Base-by-base conservation (phyloP, 1,140 invertebrate species). In the Cryptotermes secundus region DNA sequence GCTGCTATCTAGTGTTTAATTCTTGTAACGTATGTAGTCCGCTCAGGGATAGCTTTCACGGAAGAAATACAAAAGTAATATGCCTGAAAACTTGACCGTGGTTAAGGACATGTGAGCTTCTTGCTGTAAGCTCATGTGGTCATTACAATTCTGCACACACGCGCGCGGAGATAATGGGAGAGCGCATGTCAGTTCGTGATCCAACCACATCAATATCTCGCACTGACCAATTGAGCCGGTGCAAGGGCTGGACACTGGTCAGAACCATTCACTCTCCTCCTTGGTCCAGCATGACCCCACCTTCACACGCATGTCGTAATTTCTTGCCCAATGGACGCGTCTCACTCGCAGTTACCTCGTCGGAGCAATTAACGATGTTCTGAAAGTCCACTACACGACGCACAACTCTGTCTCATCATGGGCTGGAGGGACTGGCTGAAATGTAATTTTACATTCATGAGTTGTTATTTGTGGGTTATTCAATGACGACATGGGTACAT, bases 141-240 rank as follows among this genome's bases (percentile, higher is more conserved):
- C 59, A 72, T 72, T 31, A 24, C 26, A 72, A 72, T 72, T 31
- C 59, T 7, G 9, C 59, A 31, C 26, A 72, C 59, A 72, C n/a
- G 16, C 38, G 16, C 9, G 38, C n/a, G 26, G 59, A 31, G 26
- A 72, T 31, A 72, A 72, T 72, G 59, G 26, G 31, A 72, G 26
- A n/a, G 59, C 59, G 59, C 59, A 72, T 31, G 59, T 72, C 59
- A 72, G 59, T 72, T 26, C 14, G 59, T 72, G 59, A 72, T 72
- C 59, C 59, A 72, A 72, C 59, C 59, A 72, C 59, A 72, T 72
- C 59, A 72, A 72, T 72, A n/a, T 72, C 59, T 6, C 31, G 26
- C 26, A 72, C 59, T 72, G 59, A 72, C 59, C 59, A 72, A 72
- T 72, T 72, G n/a, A 72, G 45, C 45, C 19, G 45, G 45, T 19